Conservation (phyloP, 2,888 invertebrate genomes). For the Geophilus truncorum region DNA sequence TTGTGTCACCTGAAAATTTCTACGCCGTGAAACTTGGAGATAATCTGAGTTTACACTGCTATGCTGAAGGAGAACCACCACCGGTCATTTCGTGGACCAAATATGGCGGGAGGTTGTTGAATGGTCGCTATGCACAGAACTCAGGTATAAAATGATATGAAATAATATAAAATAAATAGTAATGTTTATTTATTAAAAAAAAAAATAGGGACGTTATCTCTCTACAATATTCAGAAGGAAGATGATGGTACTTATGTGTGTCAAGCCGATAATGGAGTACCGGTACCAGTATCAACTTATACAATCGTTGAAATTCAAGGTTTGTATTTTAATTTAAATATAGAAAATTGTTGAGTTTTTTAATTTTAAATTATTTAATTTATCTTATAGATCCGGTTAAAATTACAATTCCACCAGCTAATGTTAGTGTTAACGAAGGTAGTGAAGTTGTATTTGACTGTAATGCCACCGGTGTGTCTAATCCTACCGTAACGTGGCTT, state of each 20-base stretch:
- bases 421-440: conserved; percentile 55
- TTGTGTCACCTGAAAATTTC: conserved; percentile 36
- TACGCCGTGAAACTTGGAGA: conserved; percentile 51
- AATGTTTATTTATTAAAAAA: neutral
- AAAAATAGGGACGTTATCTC: conserved; percentile 40
- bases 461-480: conserved; percentile 64
- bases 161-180: neutral
- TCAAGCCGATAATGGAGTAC: conserved; percentile 60
- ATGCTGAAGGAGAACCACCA: conserved; percentile 63
- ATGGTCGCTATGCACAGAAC: conserved; percentile 53
- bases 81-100: conserved; percentile 64
- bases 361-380: neutral
- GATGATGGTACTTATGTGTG: conserved; percentile 78
- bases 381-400: conserved; percentile 48
- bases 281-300: conserved; percentile 54
- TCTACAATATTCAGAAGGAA: conserved; percentile 56
- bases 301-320: conserved; percentile 49
- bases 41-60: conserved; percentile 65
- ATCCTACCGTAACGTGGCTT: conserved; percentile 74
- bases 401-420: conserved; percentile 45
- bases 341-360: no score
- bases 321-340: no score
- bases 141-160: conserved; percentile 51
- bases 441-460: conserved; percentile 54
- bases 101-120: conserved; percentile 55